phyloP scores from a whole-genome alignment of 2,797 vertebrate genomes.

The Sphenopsis melanotis region DNA sequence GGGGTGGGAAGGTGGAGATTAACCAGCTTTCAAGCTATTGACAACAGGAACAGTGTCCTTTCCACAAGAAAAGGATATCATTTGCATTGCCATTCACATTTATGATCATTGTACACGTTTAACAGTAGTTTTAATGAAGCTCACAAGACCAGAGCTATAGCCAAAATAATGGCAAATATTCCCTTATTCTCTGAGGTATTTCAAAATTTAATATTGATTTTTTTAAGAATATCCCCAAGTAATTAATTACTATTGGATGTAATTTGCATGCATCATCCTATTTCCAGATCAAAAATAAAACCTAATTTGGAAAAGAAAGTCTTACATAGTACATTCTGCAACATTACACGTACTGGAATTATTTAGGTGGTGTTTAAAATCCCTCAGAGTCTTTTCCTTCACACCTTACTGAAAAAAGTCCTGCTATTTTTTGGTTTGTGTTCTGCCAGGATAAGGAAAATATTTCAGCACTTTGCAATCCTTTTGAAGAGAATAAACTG shows the following conservation, averaged over 20 bases:
- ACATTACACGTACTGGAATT: slow-evolving; percentile 23
- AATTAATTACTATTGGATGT: slow-evolving; percentile 36
- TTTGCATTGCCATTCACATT: not conserved
- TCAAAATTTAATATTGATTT: not conserved
- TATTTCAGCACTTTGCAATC: not conserved
- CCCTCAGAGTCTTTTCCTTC: slow-evolving; percentile 39
- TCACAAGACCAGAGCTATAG: not conserved
- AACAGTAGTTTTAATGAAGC: not conserved
- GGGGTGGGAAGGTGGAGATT: not conserved
- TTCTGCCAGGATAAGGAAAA: not conserved
- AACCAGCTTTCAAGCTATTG: not conserved
- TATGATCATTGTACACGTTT: not conserved
- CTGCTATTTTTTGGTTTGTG: slow-evolving; percentile 16
- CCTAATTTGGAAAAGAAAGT: slow-evolving; percentile 45
- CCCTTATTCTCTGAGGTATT: not conserved
- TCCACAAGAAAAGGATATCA: not conserved
- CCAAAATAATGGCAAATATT: not conserved
- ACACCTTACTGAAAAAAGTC: slow-evolving; percentile 6
- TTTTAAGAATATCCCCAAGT: slow-evolving; percentile 21
- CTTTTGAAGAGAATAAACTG: slow-evolving; percentile 23
- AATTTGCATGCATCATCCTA: slow-evolving; percentile 46
- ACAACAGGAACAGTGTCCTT: not conserved
- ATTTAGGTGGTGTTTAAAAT: slow-evolving; percentile 50
- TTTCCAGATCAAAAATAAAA: slow-evolving; percentile 51
- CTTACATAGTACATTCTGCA: not conserved